phyloP scores from a whole-genome alignment of 2,113 vertebrate species.

The Podarcis muralis region DNA sequence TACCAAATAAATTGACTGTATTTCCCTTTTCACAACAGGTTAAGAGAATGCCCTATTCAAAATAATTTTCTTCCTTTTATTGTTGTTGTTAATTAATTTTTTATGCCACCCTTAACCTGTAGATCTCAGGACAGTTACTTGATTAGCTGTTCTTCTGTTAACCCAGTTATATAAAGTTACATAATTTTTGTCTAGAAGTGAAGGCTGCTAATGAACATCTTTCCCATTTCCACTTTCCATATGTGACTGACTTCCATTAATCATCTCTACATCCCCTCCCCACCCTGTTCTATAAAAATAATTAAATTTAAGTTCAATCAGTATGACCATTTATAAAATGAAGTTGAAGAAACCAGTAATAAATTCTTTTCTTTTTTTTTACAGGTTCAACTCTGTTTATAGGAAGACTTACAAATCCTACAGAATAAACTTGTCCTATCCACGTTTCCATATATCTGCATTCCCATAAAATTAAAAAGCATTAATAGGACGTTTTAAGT shows the following conservation, averaged over 20 bases:
- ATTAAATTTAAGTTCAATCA: background rate
- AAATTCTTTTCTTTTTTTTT: slow-evolving; percentile 51
- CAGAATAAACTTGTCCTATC: slow-evolving; percentile 50
- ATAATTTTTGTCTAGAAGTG: too few relatives aligned
- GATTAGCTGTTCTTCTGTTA: background rate
- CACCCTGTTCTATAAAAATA: background rate
- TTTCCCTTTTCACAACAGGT: background rate
- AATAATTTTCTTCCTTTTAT: too few relatives aligned
- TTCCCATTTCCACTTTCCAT: background rate
- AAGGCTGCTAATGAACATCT: background rate
- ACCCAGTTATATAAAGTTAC: background rate
- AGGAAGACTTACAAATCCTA: slow-evolving; percentile 86
- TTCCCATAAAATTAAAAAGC: slow-evolving; percentile 26
- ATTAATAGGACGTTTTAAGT: slow-evolving; percentile 11
- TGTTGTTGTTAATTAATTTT: background rate
- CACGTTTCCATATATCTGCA: background rate
- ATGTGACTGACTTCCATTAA: background rate
- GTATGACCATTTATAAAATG: background rate
- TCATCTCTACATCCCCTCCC: too few relatives aligned
- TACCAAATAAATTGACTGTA: background rate
- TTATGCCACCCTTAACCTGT: too few relatives aligned
- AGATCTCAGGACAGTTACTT: too few relatives aligned
- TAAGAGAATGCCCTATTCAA: background rate
- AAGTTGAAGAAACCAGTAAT: background rate
- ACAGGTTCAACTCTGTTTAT: slow-evolving; percentile 88